These are phyloP conservation scores for Drosophila cardini DNA, from an alignment of 1,140 invertebrate species.

Conservation along the genomic window DNA sequence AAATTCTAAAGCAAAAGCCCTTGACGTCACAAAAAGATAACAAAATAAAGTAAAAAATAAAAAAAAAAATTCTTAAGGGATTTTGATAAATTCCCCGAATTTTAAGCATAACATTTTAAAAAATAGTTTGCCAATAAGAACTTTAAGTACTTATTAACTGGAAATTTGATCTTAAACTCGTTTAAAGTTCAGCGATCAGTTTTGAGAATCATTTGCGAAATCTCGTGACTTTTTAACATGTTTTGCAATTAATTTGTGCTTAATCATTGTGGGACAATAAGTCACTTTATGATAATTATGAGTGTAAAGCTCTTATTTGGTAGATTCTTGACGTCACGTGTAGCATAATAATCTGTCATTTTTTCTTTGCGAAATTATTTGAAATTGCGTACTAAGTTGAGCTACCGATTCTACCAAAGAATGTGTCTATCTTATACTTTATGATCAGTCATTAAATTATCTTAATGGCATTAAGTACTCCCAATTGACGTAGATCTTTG, in stretches of 20 bases:
- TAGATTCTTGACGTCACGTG: conserved; percentile 29
- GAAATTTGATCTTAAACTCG: not conserved
- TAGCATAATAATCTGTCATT: conserved; percentile 4
- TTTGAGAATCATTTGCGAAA: not conserved
- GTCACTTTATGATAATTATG: conserved; percentile 53
- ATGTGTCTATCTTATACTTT: not conserved
- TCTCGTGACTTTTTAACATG: not conserved
- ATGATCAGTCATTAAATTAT: too few species aligned
- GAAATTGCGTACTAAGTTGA: not conserved
- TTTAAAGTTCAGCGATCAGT: not conserved
- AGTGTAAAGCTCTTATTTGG: conserved; percentile 40
- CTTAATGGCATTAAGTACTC: not conserved
- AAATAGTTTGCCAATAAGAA: not conserved
- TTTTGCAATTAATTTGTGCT: not conserved
- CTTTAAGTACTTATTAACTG: not conserved
- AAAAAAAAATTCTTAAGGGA: not conserved
- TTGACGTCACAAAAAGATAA: conserved; percentile 34
- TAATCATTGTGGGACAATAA: not conserved
- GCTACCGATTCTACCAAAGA: not conserved
- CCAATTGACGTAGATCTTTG: too few species aligned
- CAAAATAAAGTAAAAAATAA: too few species aligned
- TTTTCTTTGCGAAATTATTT: not conserved
- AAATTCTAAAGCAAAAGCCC: conserved; percentile 17
- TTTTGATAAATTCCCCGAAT: not conserved
- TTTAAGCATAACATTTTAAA: not conserved